Evolutionary conservation across 2,113 vertebrate species (phyloP), one percentile per base, ranked within the genome.

Genomic region (Phycodurus eques): DNA sequence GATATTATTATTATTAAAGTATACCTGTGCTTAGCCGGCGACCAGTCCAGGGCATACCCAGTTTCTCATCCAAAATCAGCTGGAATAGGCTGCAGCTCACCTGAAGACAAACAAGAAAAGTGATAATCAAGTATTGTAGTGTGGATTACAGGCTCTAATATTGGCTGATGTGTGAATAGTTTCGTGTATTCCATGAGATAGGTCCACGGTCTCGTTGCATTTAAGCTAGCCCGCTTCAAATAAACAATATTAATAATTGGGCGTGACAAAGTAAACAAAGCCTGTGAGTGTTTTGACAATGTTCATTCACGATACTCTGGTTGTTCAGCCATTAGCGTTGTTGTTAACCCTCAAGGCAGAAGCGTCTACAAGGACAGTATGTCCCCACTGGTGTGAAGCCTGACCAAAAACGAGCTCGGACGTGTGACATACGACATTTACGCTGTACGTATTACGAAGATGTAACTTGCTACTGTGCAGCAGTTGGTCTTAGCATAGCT

Each of bases 301-400:
- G 19, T 11, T 42, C 0, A 61, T 54, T 20, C 5, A 67, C n/a
- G 35, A 11, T 43, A 63, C 70, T 59, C 4, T 60, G 67, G 0
- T 12, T 33, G n/a, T 35, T 4, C 19, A 12, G 4, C 15, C 17
- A 56, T 3, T 13, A 49, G 61, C 14, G 63, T 57, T 70, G 54
- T 20, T 2, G 7, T 53, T 68, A 49, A 71, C 68, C 73, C 59
- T 42, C 1, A 22, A 14, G 35, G 27, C n/a, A 35, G 42, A 20
- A 73, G 20, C 17, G 57, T 53, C 43, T 53, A 51, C 74, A 54
- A 85, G 79, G 81, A 85, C 79, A 20, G 15, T 2, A 4, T 51
- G 17, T 8, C 17, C 20, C 20, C 77, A 67, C 0, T 20, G 73
- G 84, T 78, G 60, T 44, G 53, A 35, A 22, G 35, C 11, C 33